Evolutionary conservation across 2,888 invertebrate species (phyloP).

Genomic region (Chrysomela aeneicollis): DNA sequence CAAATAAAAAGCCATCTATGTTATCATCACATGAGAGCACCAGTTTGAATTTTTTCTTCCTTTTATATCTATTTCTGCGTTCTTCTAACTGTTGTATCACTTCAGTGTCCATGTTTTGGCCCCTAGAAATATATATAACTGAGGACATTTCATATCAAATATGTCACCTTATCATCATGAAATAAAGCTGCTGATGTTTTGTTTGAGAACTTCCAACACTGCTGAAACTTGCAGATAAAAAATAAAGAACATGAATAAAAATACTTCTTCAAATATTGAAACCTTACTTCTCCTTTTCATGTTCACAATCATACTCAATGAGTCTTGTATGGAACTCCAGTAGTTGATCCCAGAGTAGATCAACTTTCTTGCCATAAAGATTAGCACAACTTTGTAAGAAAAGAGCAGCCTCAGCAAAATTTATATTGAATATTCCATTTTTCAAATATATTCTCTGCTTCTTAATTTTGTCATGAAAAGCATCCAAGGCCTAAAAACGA

Average conservation of each 20-base stretch:
- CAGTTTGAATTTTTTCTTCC: slow-evolving; percentile 46
- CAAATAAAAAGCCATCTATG: slow-evolving; percentile 30
- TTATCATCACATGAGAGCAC: slow-evolving; percentile 14
- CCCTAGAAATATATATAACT: slow-evolving; percentile 36
- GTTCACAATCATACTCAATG: slow-evolving; percentile 43
- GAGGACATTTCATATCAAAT: no score
- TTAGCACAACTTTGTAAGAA: slow-evolving; percentile 76
- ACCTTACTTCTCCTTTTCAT: slow-evolving; percentile 39
- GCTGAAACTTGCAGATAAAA: no score
- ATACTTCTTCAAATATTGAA: background rate
- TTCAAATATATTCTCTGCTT: slow-evolving; percentile 59
- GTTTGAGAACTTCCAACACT: no score
- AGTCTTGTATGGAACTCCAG: slow-evolving; percentile 52
- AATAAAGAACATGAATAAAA: no score
- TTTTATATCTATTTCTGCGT: slow-evolving; percentile 50
- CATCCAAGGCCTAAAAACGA: slow-evolving; percentile 65
- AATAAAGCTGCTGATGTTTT: no score
- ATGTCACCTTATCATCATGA: no score
- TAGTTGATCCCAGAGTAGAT: slow-evolving; percentile 60
- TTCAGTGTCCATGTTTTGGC: slow-evolving; percentile 39
- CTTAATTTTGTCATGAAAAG: slow-evolving; percentile 66
- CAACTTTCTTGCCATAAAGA: slow-evolving; percentile 79
- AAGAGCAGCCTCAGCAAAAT: slow-evolving; percentile 81
- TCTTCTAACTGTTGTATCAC: slow-evolving; percentile 51
- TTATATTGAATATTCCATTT: slow-evolving; percentile 64